Evolutionary conservation across 2,888 invertebrate species (phyloP), one percentile per base, ranked within the genome.

Genomic region (Criorhina ranunculi): DNA sequence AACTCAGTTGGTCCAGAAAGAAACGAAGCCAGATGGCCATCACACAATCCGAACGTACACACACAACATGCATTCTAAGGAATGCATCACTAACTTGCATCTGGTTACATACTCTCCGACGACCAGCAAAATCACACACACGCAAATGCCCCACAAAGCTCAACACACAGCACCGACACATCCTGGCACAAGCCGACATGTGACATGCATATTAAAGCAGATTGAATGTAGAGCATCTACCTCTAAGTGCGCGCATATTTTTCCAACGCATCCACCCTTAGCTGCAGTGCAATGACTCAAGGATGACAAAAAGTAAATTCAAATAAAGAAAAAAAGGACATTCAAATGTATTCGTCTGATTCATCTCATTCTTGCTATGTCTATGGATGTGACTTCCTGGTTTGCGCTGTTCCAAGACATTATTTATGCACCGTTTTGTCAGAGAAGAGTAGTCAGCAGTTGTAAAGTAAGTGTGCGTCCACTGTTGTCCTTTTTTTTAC

Each of bases 351-450:
- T 69, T 80, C 75, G 57, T 59, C 46, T 69, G 79, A 83, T 67
- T 73, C 83, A 73, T 83, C 55, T 64, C 49, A 57, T 79, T 72
- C 69, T 51, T 79, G 51, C 75, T 64, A n/a, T 83, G 67, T 72
- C 66, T 67, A 69, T 79, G 42, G 40, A 57, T n/a, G 44, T 40
- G 59, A 85, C 80, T 85, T 85, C 80, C 85, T 75, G 85, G 75
- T 80, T 57, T 77, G 24, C 72, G 24, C 67, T 62, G 33, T 35
- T 64, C 51, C 51, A 64, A 62, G 73, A 79, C 73, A 75, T 79
- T 75, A 79, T 69, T 73, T 76, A 64, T 69, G 67, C 67, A 66
- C 24, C 49, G 66, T 57, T 79, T 72, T 33, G 57, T 37, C 15
- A 42, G 46, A 49, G 59, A 35, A 67, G 31, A 15, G 29, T 11